Conservation (phyloP, 1,140 invertebrate genomes). For the Gryon sp. region DNA sequence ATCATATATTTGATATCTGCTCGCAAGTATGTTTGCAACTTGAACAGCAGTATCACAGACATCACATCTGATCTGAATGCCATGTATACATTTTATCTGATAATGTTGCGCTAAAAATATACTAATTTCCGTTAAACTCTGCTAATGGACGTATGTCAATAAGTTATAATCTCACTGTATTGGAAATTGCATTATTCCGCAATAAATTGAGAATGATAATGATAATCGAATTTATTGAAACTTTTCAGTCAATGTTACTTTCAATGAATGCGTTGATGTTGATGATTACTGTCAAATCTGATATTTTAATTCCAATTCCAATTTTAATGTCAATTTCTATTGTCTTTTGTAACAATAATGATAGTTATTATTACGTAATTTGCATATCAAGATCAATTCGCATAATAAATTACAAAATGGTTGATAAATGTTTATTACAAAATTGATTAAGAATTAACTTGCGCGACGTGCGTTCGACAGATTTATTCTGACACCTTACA, state of each 20-base stretch:
- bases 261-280: too few species aligned
- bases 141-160: constrained; percentile 31
- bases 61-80: constrained; percentile 5
- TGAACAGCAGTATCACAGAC: constrained; percentile 10
- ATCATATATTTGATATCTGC: constrained; percentile 4
- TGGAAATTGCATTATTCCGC: constrained; percentile 17
- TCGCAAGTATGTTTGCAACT: not conserved
- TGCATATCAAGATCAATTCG: too few species aligned
- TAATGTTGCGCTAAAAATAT: constrained; percentile 18
- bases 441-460: constrained; percentile 18
- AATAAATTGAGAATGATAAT: constrained; percentile 19
- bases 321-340: too few species aligned
- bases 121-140: constrained; percentile 34
- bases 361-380: too few species aligned
- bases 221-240: constrained; percentile 5
- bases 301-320: too few species aligned
- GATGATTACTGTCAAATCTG: too few species aligned
- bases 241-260: too few species aligned
- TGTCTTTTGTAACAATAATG: not conserved
- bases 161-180: constrained; percentile 16
- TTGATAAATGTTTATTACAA: constrained; percentile 14
- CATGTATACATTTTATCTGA: constrained; percentile 19
- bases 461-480: not conserved
- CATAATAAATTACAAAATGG: constrained; percentile 11
- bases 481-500: constrained; percentile 24